Evolutionary conservation across 2,797 vertebrate genomes (phyloP).

Genomic region (Acanthurus lineatus): DNA sequence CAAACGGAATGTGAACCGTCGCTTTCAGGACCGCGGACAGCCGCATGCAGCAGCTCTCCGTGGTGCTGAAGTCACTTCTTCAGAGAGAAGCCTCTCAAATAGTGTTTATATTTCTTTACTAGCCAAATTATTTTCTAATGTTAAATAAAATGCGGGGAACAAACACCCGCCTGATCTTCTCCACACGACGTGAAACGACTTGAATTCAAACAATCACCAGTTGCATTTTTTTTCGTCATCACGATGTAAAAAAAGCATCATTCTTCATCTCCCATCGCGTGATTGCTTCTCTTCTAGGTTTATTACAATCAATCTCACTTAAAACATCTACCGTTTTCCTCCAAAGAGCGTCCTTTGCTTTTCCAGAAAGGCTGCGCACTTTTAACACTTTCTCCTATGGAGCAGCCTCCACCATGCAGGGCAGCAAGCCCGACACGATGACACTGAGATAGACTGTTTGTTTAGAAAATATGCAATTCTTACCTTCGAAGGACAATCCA

Average conservation of each 20-base stretch:
- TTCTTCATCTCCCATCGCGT: not conserved
- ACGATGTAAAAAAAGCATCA: not conserved
- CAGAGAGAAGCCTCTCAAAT: not conserved
- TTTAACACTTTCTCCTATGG: conserved; percentile 64
- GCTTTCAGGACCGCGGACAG: conserved; percentile 54
- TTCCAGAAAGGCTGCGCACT: conserved; percentile 67
- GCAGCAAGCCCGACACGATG: conserved; percentile 33
- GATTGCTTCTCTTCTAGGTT: not conserved
- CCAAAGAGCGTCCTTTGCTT: conserved; percentile 1
- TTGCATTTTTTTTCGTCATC: conserved; percentile 68
- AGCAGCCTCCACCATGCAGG: conserved; percentile 29
- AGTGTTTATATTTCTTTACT: not conserved
- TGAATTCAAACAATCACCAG: conserved; percentile 76
- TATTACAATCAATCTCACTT: not conserved
- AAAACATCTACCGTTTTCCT: not conserved
- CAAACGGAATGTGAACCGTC: not conserved
- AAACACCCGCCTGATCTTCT: not conserved
- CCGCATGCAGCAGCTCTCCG: conserved; percentile 46
- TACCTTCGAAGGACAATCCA: conserved; percentile 86
- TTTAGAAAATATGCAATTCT: conserved; percentile 31
- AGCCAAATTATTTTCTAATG: not conserved
- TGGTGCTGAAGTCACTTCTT: conserved; percentile 63
- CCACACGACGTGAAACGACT: conserved; percentile 15
- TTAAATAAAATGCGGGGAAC: not conserved
- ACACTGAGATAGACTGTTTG: not conserved